Evolutionary conservation across 2,888 invertebrate genomes (phyloP).

Genomic region (Stenodema calcarata): DNA sequence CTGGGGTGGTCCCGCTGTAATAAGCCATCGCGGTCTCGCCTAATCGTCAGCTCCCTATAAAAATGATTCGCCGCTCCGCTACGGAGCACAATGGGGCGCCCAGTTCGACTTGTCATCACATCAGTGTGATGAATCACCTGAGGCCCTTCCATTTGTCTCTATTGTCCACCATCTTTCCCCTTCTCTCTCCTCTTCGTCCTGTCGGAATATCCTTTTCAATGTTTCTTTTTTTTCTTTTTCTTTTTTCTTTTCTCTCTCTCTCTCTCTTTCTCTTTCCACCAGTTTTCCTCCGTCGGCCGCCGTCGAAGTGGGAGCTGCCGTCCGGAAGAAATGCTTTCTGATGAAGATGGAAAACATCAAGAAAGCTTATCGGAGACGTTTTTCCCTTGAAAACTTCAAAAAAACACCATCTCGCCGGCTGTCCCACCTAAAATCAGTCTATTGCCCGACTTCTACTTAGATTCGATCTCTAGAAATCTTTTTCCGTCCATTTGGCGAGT

Average conservation of each 20-base stretch:
- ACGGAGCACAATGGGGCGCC: conserved; percentile 29
- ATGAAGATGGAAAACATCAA: neutral
- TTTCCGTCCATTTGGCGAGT: neutral
- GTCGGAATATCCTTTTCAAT: neutral
- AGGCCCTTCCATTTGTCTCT: conserved; percentile 36
- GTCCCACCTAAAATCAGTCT: neutral
- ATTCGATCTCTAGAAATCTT: neutral
- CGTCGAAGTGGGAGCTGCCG: neutral
- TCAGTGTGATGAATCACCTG: conserved; percentile 38
- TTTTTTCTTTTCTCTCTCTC: neutral
- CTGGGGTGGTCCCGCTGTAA: neutral
- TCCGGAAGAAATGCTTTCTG: neutral
- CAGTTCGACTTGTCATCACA: conserved; percentile 49
- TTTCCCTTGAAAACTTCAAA: neutral
- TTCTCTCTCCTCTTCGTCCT: neutral
- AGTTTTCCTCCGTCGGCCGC: neutral
- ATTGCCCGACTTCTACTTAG: neutral
- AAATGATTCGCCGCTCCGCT: conserved; percentile 33
- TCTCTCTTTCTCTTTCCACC: neutral
- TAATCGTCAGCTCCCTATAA: conserved; percentile 13
- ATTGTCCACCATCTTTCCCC: conserved; percentile 2
- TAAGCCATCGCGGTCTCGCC: neutral
- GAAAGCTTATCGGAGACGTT: neutral
- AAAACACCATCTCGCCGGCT: neutral
- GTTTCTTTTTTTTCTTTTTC: neutral